A percentile compares a stretch with the other conserved stretches of the same genome.
Conservation (phyloP, 2,888 invertebrate species). For the Sphaerophoria taeniata region DNA sequence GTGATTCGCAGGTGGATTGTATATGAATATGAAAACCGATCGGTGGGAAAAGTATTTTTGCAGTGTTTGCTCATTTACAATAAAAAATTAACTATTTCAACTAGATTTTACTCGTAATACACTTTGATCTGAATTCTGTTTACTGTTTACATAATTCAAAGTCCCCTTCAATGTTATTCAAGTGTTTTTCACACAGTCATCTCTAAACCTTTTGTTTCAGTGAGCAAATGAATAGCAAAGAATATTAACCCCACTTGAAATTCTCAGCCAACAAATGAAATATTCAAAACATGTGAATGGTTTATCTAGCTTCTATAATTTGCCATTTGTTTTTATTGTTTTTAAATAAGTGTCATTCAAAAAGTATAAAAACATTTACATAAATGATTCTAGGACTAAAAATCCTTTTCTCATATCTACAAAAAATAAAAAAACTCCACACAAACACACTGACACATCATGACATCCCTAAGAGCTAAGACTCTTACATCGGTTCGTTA, state of each 20-base stretch:
- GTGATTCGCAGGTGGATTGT: too few relatives aligned
- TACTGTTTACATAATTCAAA: too few relatives aligned
- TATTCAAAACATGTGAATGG: slow-evolving; percentile 16
- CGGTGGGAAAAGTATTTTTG: too few relatives aligned
- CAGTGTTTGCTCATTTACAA: too few relatives aligned
- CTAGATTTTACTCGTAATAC: too few relatives aligned
- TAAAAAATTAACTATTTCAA: too few relatives aligned
- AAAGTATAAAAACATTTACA: slow-evolving; percentile 15
- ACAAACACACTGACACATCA: neutral
- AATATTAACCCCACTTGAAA: slow-evolving; percentile 14
- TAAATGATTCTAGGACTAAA: neutral
- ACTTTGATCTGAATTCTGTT: too few relatives aligned
- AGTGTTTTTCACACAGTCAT: too few relatives aligned
- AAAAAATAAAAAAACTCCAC: neutral
- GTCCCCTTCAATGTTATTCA: too few relatives aligned
- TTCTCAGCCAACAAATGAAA: slow-evolving; percentile 14
- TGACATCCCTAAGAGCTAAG: neutral
- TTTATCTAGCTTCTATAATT: slow-evolving; percentile 8
- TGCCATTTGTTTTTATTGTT: neutral
- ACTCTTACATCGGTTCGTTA: neutral
- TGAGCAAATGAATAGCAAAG: neutral
- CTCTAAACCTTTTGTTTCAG: too few relatives aligned
- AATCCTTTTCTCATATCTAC: neutral
- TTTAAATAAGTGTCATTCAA: neutral
- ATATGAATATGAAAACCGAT: too few relatives aligned